Evolutionary conservation across 2,888 invertebrate genomes (phyloP).

Genomic region (Onchidella celtica): DNA sequence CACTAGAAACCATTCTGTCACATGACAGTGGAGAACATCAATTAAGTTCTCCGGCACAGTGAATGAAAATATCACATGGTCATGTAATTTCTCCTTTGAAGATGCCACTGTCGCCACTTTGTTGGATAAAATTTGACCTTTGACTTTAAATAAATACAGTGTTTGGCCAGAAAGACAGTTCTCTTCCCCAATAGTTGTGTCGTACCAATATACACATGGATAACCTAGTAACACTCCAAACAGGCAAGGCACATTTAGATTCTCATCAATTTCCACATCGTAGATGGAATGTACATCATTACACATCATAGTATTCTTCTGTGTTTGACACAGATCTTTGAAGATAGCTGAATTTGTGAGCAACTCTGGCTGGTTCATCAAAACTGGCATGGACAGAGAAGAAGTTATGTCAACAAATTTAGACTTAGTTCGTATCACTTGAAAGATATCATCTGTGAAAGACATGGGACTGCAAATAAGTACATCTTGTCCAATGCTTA

Average conservation of each 20-base stretch:
- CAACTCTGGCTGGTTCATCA: not conserved
- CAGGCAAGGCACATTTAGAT: constrained; percentile 37
- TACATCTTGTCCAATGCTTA: constrained; percentile 34
- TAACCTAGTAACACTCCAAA: constrained; percentile 43
- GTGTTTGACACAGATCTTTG: not conserved
- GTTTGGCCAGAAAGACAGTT: constrained; percentile 16
- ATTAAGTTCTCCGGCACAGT: constrained; percentile 18
- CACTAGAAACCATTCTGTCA: not conserved
- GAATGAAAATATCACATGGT: constrained; percentile 20
- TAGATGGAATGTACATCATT: not conserved
- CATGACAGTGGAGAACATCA: not conserved
- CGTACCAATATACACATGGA: constrained; percentile 45
- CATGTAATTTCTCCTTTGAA: not conserved
- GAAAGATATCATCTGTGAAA: not conserved
- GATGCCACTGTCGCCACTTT: not conserved
- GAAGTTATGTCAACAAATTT: not conserved
- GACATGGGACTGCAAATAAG: not conserved
- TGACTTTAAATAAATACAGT: constrained; percentile 31
- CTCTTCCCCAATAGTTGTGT: constrained; percentile 2
- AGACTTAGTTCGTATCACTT: not conserved
- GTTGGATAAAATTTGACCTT: not conserved
- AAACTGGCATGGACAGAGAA: not conserved
- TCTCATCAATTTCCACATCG: not conserved
- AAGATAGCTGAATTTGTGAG: not conserved
- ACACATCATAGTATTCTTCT: not conserved